Evolutionary conservation across 2,113 vertebrate species (phyloP).

Genomic region (Microcebus griseorufus): DNA sequence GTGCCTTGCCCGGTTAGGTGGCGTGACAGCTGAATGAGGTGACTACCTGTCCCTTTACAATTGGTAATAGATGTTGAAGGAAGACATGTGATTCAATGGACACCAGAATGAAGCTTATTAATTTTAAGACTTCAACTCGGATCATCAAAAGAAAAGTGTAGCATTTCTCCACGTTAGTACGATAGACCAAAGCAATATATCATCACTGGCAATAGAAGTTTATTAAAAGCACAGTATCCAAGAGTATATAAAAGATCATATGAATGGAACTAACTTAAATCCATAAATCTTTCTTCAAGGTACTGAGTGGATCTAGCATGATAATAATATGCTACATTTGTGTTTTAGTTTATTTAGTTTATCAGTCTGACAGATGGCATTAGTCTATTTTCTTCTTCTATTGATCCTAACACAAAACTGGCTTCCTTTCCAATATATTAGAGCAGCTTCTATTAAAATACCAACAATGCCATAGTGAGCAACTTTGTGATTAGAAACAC

Average conservation of each 20-base stretch:
- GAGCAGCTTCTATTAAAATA: neutral
- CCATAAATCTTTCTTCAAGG: neutral
- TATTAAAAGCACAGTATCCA: constrained; percentile 31
- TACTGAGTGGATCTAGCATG: neutral
- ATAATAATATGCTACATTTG: neutral
- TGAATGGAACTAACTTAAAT: neutral
- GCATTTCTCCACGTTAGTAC: neutral
- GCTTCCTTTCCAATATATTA: neutral
- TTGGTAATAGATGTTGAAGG: neutral
- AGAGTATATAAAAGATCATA: neutral
- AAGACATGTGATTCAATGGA: neutral
- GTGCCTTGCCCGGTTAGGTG: neutral
- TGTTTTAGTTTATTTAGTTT: neutral
- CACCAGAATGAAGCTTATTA: neutral
- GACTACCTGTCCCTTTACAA: neutral
- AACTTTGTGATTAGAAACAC: neutral
- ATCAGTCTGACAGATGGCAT: neutral
- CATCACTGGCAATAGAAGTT: neutral
- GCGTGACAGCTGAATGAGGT: neutral
- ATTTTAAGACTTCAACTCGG: neutral
- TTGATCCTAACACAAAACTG: neutral
- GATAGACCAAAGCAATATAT: neutral
- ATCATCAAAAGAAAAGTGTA: neutral
- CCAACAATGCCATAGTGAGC: neutral
- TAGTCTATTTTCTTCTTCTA: constrained; percentile 10